These are phyloP conservation scores for Zosterops japonicus DNA, from an alignment of 2,113 vertebrate species.

Conservation along the genomic window DNA sequence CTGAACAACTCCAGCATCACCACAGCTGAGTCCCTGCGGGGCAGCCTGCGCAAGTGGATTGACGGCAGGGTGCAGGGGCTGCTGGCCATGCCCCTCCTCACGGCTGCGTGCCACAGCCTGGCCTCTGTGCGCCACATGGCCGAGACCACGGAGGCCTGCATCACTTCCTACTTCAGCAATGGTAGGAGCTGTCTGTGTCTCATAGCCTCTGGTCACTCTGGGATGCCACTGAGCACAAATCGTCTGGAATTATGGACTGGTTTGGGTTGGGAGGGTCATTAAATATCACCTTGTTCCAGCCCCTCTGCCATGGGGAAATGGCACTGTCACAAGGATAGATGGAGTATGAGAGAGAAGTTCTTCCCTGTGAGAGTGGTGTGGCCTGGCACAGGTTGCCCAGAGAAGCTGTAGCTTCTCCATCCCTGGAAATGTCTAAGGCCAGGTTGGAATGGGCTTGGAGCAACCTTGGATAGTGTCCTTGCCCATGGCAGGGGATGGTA, in stretches of 20 bases:
- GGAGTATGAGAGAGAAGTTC: neutral
- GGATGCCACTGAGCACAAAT: neutral
- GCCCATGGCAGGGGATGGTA: too few relatives aligned
- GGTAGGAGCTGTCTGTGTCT: slow-evolving; percentile 57
- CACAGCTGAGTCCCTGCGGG: slow-evolving; percentile 84
- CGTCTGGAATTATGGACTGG: fast-evolving
- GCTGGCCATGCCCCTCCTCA: slow-evolving; percentile 89
- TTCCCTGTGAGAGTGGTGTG: neutral
- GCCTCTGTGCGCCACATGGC: slow-evolving; percentile 96
- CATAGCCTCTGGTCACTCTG: fast-evolving
- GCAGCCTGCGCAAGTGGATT: slow-evolving; percentile 84
- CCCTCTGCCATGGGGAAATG: neutral
- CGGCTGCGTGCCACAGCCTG: slow-evolving; percentile 88
- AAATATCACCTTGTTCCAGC: neutral
- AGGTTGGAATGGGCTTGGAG: neutral
- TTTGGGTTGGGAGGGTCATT: neutral
- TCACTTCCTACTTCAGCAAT: slow-evolving; percentile 86
- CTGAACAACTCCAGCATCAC: slow-evolving; percentile 85
- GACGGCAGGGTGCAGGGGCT: slow-evolving; percentile 78
- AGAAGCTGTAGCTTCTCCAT: neutral
- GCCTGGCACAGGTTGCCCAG: neutral
- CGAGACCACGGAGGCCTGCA: slow-evolving; percentile 89
- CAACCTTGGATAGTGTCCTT: neutral
- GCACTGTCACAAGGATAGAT: neutral
- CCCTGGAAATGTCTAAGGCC: neutral